A percentile compares a stretch with the other conserved stretches of the same genome.
Evolutionary conservation across 2,113 vertebrate species (phyloP).

Genomic region (Salvelinus fontinalis): DNA sequence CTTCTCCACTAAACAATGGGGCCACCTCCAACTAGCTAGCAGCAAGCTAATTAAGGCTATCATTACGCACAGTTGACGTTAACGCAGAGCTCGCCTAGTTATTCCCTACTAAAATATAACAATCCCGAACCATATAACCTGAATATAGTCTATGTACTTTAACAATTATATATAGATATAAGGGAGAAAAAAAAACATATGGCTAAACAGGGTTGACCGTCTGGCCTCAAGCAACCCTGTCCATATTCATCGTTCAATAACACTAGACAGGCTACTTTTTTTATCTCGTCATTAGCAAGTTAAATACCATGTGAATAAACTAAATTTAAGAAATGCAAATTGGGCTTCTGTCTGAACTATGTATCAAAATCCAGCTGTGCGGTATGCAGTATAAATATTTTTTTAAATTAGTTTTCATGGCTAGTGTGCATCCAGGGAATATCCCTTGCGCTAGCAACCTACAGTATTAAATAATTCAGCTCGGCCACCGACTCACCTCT

Average conservation of each 20-base stretch:
- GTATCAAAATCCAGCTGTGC: too few relatives aligned
- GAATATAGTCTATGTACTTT: not conserved
- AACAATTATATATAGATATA: not conserved
- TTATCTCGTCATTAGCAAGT: not conserved
- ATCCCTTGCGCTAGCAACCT: slow-evolving; percentile 47
- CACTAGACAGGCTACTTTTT: slow-evolving; percentile 30
- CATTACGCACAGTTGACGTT: slow-evolving; percentile 53
- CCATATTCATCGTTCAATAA: slow-evolving; percentile 51
- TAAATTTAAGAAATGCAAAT: not conserved
- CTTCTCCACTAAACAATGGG: slow-evolving; percentile 56
- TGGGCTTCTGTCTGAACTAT: too few relatives aligned
- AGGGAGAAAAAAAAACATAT: slow-evolving; percentile 53
- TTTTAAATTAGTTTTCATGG: not conserved
- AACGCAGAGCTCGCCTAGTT: slow-evolving; percentile 38
- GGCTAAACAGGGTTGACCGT: slow-evolving; percentile 72
- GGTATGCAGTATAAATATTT: too few relatives aligned
- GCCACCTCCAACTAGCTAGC: slow-evolving; percentile 61
- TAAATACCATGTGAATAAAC: not conserved
- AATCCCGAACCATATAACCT: not conserved
- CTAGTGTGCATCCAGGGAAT: slow-evolving; percentile 60
- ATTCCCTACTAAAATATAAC: not conserved
- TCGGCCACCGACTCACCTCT: slow-evolving; percentile 76
- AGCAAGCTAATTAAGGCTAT: slow-evolving; percentile 68
- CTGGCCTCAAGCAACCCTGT: slow-evolving; percentile 77
- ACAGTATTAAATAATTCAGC: slow-evolving; percentile 25